Evolutionary conservation across 2,797 vertebrate genomes (phyloP).

Genomic region (Coranthus polyacanthus): DNA sequence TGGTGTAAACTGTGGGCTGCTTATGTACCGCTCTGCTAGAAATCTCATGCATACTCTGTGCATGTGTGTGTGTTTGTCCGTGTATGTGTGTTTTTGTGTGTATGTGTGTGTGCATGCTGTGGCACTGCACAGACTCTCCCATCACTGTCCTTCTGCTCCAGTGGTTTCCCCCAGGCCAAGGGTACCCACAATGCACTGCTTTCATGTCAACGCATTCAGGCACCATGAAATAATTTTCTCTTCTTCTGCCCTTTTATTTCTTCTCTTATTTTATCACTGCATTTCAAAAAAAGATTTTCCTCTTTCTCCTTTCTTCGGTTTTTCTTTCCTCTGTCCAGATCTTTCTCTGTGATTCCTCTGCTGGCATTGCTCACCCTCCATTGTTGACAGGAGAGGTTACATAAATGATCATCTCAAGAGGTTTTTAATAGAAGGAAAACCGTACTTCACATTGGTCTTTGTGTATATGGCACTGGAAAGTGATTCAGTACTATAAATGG

Average conservation of each 20-base stretch:
- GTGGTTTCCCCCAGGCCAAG: constrained; percentile 73
- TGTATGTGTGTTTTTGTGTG: constrained; percentile 26
- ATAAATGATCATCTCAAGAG: constrained; percentile 14
- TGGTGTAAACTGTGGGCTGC: constrained; percentile 66
- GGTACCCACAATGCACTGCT: constrained; percentile 80
- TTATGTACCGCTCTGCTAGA: constrained; percentile 40
- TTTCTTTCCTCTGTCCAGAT: constrained; percentile 8
- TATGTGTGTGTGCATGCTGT: constrained; percentile 16
- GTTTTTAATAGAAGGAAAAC: constrained; percentile 22
- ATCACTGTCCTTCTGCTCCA: constrained; percentile 82
- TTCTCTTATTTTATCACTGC: constrained; percentile 49
- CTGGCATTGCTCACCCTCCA: constrained; percentile 16
- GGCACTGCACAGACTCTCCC: constrained; percentile 73
- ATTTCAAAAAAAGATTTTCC: constrained; percentile 25
- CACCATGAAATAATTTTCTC: constrained; percentile 76
- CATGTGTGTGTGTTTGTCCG: constrained; percentile 35
- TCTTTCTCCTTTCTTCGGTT: constrained; percentile 11
- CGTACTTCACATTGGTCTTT: constrained; percentile 5
- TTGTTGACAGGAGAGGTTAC: constrained; percentile 18
- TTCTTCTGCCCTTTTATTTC: constrained; percentile 64
- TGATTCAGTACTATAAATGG: not conserved
- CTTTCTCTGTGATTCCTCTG: constrained; percentile 24
- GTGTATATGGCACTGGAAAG: constrained; percentile 3
- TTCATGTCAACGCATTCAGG: constrained; percentile 75
- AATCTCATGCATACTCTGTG: constrained; percentile 54